Base-by-base conservation (phyloP, 2,888 invertebrate species). In the Acronicta aceris region DNA sequence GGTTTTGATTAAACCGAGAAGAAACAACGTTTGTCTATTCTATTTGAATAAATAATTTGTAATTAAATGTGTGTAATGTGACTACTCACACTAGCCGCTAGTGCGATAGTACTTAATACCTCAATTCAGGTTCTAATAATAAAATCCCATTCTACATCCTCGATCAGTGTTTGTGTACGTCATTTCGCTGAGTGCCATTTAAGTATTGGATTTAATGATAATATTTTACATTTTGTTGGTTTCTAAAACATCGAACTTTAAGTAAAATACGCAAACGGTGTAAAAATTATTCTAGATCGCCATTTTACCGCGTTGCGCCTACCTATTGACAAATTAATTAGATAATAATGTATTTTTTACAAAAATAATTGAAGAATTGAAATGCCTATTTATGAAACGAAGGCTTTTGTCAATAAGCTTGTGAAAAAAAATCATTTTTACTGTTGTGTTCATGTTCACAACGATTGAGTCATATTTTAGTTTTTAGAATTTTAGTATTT, bases 381-480 rank as follows among this genome's bases (percentile, higher is more conserved):
- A 59, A 55, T 48, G 25, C 51, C 42, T 59, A 50, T 47, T 55
- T 33, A 10, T n/a, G 52, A 30, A 76, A 46, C 45, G 51, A 53
- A 56, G 6, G 46, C 5, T 27, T 54, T 50, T 55, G 12, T 55
- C 42, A 17, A 48, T 47, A 38, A 68, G 48, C 46, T 13, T 38
- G 43, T 50, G 30, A 15, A 27, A 51, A 15, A 41, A 36, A 9
- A 10, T 12, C 36, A 36, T 36, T 70, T 68, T 62, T 45, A 49
- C 17, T 25, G 89, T 90, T 89, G 89, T 87, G 86, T 83, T 81
- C 63, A 59, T 54, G 59, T 64, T 59, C 83, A 83, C 89, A 90
- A 89, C 86, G 77, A 85, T 82, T 82, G 85, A 92, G 92, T 92
- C 93, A 92, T 84, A 85, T 49, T 61, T 68, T 80, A 78, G 76